Evolutionary conservation across 2,113 vertebrate genomes (phyloP).

Genomic region (Sterrhoptilus dennistouni): DNA sequence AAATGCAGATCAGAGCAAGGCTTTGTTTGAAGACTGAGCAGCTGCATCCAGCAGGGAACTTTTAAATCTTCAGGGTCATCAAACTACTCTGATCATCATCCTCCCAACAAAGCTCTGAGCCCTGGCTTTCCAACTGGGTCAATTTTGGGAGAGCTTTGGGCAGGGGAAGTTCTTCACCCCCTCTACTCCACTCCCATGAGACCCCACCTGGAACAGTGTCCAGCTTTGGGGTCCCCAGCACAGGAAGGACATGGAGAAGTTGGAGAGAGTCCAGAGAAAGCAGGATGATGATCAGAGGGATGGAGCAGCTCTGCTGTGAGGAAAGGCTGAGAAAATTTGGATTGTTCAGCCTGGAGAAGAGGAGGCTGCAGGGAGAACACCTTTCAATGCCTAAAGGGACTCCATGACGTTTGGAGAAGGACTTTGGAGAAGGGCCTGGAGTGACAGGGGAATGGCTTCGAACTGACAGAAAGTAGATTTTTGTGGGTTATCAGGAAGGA

Average conservation of each 20-base stretch:
- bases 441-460: background rate
- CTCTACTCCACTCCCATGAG: background rate
- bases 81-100: fast-evolving
- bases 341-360: background rate
- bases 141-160: background rate
- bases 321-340: background rate
- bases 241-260: background rate
- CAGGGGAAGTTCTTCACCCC: background rate
- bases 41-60: background rate
- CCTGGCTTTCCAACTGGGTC: fast-evolving
- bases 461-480: background rate
- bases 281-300: background rate
- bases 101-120: background rate
- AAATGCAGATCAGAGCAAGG: background rate
- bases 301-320: background rate
- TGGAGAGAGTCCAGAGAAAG: background rate
- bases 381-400: background rate
- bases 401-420: background rate
- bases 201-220: background rate
- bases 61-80: background rate
- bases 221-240: background rate
- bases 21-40: background rate
- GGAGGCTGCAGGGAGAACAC: background rate
- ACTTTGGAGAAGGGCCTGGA: no score
- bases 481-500: background rate